Percentiles rank a stretch among this genome's conserved stretches.
Evolutionary conservation across 2,113 vertebrate genomes (phyloP).

Genomic region (Pterocles orientalis): DNA sequence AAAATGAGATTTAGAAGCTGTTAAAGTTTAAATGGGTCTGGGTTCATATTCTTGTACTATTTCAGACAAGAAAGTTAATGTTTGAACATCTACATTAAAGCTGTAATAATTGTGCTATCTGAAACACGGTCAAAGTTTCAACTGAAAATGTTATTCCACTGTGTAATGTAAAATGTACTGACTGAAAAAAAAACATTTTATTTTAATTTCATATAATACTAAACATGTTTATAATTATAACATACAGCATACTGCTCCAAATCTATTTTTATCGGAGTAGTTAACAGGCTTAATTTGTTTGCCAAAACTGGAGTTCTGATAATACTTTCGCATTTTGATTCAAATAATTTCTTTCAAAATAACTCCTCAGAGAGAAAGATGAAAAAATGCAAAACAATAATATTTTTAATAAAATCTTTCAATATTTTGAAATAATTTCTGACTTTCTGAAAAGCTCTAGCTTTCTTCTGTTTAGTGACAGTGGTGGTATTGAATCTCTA

Average conservation of each 20-base stretch:
- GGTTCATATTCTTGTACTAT: not conserved
- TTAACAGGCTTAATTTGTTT: not conserved
- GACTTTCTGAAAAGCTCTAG: not conserved
- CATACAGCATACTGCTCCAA: not conserved
- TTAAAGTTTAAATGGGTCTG: not conserved
- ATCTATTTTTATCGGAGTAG: not conserved
- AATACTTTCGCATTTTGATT: not conserved
- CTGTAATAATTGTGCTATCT: not conserved
- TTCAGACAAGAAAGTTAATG: not conserved
- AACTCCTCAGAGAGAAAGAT: not conserved
- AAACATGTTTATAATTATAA: not conserved
- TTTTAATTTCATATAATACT: not conserved
- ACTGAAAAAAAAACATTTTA: not conserved
- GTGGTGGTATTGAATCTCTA: not conserved
- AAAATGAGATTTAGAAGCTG: conserved; percentile 25
- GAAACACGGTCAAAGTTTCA: not conserved
- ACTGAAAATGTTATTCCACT: not conserved
- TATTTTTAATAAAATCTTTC: not conserved
- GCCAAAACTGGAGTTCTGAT: not conserved
- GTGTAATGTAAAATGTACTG: not conserved
- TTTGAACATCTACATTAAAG: not conserved
- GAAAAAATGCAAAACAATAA: not conserved
- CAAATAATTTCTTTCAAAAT: not conserved
- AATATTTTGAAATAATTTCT: not conserved
- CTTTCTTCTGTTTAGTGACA: not conserved